Base-by-base conservation (phyloP, 2,113 vertebrate species). In the Gulo gulo region DNA sequence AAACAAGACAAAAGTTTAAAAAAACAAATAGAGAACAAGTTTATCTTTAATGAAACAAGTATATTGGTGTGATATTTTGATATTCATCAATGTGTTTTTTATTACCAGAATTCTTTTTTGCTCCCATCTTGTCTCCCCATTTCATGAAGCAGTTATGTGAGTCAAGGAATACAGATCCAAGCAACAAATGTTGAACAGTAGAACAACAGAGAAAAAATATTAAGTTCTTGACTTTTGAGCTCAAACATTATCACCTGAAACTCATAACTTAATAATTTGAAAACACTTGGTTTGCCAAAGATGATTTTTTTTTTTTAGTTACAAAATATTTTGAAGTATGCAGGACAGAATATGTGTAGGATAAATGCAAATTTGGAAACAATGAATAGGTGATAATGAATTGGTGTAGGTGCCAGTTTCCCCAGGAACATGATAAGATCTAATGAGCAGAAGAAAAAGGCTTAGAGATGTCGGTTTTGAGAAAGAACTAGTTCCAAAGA, bases 11-110 rank as follows among this genome's bases (percentile, higher is more conserved):
- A 84, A 83, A 83, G 47, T 36, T n/a, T 39, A 74, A 93, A 86
- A 87, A 52, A 67, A 78, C 7, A 92, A 87, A 15, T 36, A 74
- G 15, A 80, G 39, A 83, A 93, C 2, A 82, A 78, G 57, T 93
- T 14, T 50, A 52, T 76, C 24, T 96, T 94, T 80, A 96, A 95
- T 88, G 67, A 93, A 93, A 78, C 47, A 92, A 94, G 20, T 63
- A 29, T 4, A 87, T 36, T 1, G 36, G 18, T 65, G 39, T 61
- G 39, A 52, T 87, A 42, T 88, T 92, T 94, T 95, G 26, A 85
- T 86, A 86, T 88, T 74, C 73, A 93, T 61, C 57, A 81, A 78
- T 88, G 34, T 97, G 83, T 15, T 95, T 98, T 84, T 95, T 14
- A 93, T 95, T 85, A 73, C 34, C 14, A 36, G 13, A 73, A 79